A percentile compares a stretch with the other conserved stretches of the same genome.
These are phyloP conservation scores for Scaptomyza hsui DNA, from an alignment of 1,140 invertebrate genomes.

Conservation along the genomic window DNA sequence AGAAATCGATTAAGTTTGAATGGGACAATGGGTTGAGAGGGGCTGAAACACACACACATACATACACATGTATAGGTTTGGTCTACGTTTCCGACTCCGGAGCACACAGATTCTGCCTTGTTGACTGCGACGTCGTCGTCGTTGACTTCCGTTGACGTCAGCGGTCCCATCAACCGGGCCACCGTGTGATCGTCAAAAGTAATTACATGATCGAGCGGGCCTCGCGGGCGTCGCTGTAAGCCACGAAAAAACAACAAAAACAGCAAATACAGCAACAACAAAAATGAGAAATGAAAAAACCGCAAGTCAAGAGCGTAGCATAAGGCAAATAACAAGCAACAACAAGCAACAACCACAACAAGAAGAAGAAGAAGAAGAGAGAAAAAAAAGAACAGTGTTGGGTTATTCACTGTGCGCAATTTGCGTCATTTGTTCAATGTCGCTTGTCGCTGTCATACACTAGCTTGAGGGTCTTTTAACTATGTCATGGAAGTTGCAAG, in stretches of 20 bases:
- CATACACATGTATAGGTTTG: too few species aligned
- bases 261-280: constrained; percentile 12
- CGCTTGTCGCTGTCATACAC: constrained; percentile 14
- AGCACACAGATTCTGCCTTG: constrained; percentile 4
- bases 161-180: constrained; percentile 61
- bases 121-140: constrained; percentile 3
- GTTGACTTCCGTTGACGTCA: constrained; percentile 74
- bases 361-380: constrained; percentile 1
- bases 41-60: too few species aligned
- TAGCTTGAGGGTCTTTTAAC: constrained; percentile 18
- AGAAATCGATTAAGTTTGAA: constrained; percentile 62
- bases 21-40: not conserved
- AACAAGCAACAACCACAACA: constrained; percentile 14
- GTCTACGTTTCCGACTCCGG: constrained; percentile 1
- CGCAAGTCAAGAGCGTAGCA: constrained; percentile 43
- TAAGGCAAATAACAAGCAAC: constrained; percentile 31
- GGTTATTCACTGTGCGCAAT: constrained; percentile 48
- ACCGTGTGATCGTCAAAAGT: constrained; percentile 68
- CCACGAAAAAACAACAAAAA: constrained; percentile 42
- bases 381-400: constrained; percentile 23
- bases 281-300: constrained; percentile 31
- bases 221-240: constrained; percentile 45
- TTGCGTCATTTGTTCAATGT: constrained; percentile 68
- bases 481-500: not conserved
- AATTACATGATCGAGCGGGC: constrained; percentile 68